Base-by-base conservation (phyloP, 2,888 invertebrate species). In the Dorcus hopei region DNA sequence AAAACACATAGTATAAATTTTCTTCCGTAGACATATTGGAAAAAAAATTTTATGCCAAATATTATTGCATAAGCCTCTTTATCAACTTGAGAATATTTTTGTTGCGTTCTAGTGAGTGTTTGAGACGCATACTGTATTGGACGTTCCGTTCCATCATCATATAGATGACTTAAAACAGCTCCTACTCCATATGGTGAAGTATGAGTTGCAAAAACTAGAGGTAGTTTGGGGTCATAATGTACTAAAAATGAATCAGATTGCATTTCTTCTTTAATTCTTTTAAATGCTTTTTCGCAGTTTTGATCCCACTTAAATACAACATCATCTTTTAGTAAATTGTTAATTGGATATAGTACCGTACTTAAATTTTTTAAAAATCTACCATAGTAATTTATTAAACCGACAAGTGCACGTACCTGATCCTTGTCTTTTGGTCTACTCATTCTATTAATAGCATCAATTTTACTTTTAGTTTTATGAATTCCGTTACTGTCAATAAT, bases 51-150 rank as follows among this genome's bases (percentile, higher is more conserved):
- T 11, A 61, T 26, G 11, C 55, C 61, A 52, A 49, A 61, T 19
- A 53, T 56, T 9, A 61, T 56, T 9, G 45, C 52, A 19, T 49
- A 52, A 33, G 56, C 53, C 49, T 61, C 61, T n/a, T 51, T 41
- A 11, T 59, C 59, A 2, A 57, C 45, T 42, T 59, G 58, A 0
- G 52, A 47, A 42, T 73, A 70, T 39, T 62, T 61, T 57, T 66
- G 66, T 51, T 77, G 66, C 2, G 66, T 65, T 49, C 52, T 66
- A 59, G 45, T 69, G 54, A 70, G 67, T 43, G 65, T 74, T 67
- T 64, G 64, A 6, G 72, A 76, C 4, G 75, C 74, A 65, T 70
- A 77, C 9, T 70, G 67, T 39, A 78, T 72, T 3, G 75, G 77
- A 47, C 70, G 61, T 58, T 78, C 76, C n/a, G 63, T 58, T 11